These are phyloP conservation scores for Drosophila imparisetae DNA, from an alignment of 2,888 invertebrate species.

Conservation along the genomic window DNA sequence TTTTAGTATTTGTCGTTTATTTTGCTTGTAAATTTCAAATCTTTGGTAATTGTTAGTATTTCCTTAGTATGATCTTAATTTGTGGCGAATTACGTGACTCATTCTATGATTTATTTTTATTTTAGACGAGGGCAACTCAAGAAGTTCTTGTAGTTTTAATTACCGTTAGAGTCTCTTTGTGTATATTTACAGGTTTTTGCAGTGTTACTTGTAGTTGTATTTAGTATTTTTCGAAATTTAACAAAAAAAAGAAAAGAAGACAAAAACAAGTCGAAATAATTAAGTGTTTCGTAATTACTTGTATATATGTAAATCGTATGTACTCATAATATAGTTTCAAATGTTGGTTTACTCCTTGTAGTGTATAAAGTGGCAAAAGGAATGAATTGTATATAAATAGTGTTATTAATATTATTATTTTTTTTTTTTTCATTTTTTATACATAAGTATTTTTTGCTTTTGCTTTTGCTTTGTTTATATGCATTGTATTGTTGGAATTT, in stretches of 20 bases:
- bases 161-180: slow-evolving; percentile 27
- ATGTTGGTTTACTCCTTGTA: slow-evolving; percentile 39
- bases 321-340: slow-evolving; percentile 43
- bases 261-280: slow-evolving; percentile 1
- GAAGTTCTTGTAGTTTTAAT: slow-evolving; percentile 18
- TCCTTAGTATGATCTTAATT: slow-evolving; percentile 7
- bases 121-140: slow-evolving; percentile 11
- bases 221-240: slow-evolving; percentile 8
- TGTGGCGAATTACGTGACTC: slow-evolving; percentile 11
- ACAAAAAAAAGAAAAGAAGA: slow-evolving; percentile 4
- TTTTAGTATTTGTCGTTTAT: slow-evolving; percentile 17
- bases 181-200: slow-evolving; percentile 38
- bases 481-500: slow-evolving; percentile 27
- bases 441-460: slow-evolving; percentile 41
- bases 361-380: slow-evolving; percentile 75
- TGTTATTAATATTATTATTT: slow-evolving; percentile 18
- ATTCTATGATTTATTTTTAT: slow-evolving; percentile 17
- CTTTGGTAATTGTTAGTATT: slow-evolving; percentile 34
- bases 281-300: slow-evolving; percentile 32
- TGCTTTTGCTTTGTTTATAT: slow-evolving; percentile 28
- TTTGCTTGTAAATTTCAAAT: slow-evolving; percentile 17
- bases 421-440: slow-evolving; percentile 23
- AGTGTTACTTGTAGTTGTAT: slow-evolving; percentile 3
- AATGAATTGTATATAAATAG: slow-evolving; percentile 61
- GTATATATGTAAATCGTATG: slow-evolving; percentile 38